A percentile compares a stretch with the other conserved stretches of the same genome.
Conservation (phyloP, 1,140 invertebrate genomes). For the Zeugodacus cucurbitae region DNA sequence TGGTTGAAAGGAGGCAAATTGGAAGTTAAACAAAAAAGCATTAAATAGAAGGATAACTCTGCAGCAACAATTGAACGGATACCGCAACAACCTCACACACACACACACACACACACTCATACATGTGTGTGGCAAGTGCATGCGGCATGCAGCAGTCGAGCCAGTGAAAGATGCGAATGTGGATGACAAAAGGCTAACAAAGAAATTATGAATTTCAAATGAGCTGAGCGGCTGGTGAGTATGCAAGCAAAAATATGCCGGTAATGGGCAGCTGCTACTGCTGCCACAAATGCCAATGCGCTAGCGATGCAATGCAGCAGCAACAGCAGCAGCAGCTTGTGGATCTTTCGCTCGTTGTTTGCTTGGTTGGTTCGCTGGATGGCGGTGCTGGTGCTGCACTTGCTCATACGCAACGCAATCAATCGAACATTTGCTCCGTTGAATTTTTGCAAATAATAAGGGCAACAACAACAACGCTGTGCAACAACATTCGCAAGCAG, state of each 20-base stretch:
- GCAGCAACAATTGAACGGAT: background rate
- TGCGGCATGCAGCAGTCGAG: background rate
- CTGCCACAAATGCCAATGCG: background rate
- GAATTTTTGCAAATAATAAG: background rate
- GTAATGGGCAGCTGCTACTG: constrained; percentile 28
- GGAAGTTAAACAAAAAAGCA: background rate
- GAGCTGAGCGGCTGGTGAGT: background rate
- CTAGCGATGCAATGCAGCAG: background rate
- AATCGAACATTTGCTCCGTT: constrained; percentile 22
- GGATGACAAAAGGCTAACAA: constrained; percentile 37
- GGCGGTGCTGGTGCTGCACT: background rate
- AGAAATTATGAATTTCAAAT: constrained; percentile 39
- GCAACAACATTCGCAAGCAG: background rate
- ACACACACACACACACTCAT: background rate
- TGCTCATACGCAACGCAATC: constrained; percentile 29
- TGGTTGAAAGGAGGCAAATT: background rate
- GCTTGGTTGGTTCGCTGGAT: background rate
- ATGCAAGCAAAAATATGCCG: background rate
- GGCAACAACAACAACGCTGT: background rate
- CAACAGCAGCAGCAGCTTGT: background rate
- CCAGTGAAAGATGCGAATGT: constrained; percentile 10
- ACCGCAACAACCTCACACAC: background rate
- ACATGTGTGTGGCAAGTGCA: background rate
- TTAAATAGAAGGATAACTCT: background rate
- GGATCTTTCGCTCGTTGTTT: background rate